These are phyloP conservation scores for Brachypodius melanocephalos DNA, from an alignment of 2,113 vertebrate species.

Conservation along the genomic window DNA sequence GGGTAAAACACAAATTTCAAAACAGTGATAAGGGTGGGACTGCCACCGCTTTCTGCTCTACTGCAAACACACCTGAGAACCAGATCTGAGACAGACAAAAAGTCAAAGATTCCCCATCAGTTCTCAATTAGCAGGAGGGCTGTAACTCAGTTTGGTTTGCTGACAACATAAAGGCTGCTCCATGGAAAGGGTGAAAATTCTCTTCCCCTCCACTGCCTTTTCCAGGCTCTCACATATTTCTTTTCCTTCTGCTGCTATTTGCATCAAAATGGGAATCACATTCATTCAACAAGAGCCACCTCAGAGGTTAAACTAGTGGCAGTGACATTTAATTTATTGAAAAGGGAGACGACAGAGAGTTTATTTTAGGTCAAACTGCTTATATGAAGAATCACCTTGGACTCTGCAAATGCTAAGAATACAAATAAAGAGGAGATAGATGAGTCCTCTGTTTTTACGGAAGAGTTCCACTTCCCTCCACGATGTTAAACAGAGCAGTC, in stretches of 20 bases:
- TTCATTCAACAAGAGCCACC: background rate
- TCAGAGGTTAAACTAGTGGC: background rate
- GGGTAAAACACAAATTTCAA: background rate
- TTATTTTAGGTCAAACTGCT: constrained; percentile 6
- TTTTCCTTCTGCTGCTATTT: background rate
- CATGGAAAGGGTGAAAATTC: background rate
- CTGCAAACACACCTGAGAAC: background rate
- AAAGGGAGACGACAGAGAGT: background rate
- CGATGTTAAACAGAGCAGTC: background rate
- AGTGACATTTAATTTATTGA: constrained; percentile 4
- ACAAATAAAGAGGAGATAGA: background rate
- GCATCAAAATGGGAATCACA: background rate
- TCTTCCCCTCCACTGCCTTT: background rate
- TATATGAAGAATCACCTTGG: background rate
- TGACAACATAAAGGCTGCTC: background rate
- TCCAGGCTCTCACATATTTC: background rate
- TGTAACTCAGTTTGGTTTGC: background rate
- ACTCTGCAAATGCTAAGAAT: background rate
- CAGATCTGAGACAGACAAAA: background rate
- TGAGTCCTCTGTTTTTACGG: background rate
- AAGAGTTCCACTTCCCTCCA: background rate
- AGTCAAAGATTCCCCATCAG: background rate
- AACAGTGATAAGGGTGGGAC: background rate
- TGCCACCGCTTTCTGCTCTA: background rate
- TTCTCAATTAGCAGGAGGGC: background rate